Evolutionary conservation across 2,113 vertebrate genomes (phyloP).

Genomic region (Chitala chitala): DNA sequence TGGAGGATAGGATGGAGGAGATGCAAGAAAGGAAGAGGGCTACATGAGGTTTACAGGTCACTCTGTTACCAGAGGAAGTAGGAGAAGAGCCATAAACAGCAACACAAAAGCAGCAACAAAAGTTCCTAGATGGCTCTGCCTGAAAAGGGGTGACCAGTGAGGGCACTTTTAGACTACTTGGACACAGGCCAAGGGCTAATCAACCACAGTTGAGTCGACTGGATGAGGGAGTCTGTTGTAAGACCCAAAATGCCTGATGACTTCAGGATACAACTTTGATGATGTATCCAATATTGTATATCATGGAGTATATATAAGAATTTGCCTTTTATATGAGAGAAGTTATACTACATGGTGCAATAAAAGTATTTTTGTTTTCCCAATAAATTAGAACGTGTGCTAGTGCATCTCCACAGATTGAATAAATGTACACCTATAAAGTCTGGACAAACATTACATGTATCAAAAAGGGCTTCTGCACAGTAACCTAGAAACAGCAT

Average conservation of each 20-base stretch:
- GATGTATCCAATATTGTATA: neutral
- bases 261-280: neutral
- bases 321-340: neutral
- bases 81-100: neutral
- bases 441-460: too few species aligned
- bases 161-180: neutral
- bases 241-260: neutral
- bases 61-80: neutral
- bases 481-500: too few species aligned
- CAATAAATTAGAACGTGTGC: neutral
- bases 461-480: too few species aligned
- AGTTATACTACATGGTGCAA: neutral
- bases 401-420: too few species aligned
- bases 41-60: neutral
- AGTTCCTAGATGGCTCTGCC: constrained; percentile 1
- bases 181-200: neutral
- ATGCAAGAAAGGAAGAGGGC: neutral
- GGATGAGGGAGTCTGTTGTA: neutral
- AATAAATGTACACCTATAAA: too few species aligned
- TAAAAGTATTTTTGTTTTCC: neutral
- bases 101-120: neutral
- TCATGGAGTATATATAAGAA: too few species aligned
- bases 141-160: constrained; percentile 3
- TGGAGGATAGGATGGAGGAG: constrained; percentile 1
- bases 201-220: neutral